Evolutionary conservation across 2,888 invertebrate genomes (phyloP).

Genomic region (Drosophila aldrichi): DNA sequence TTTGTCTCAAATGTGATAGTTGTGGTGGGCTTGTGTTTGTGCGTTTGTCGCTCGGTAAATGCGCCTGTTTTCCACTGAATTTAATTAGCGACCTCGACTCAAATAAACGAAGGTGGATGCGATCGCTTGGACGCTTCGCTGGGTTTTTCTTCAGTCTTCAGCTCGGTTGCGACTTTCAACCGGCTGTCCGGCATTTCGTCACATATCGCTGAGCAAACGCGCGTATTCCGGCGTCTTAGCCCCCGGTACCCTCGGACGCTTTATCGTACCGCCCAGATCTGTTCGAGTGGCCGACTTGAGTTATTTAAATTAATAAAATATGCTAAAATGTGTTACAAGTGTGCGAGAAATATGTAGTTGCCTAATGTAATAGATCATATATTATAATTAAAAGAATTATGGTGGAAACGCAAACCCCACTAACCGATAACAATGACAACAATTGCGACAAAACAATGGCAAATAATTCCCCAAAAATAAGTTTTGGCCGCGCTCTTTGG

Average conservation of each 20-base stretch:
- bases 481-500: constrained; percentile 12
- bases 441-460: constrained; percentile 74
- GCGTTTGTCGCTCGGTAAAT: constrained; percentile 53
- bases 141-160: constrained; percentile 45
- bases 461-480: constrained; percentile 67
- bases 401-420: constrained; percentile 58
- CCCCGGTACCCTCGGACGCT: background rate
- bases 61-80: constrained; percentile 79
- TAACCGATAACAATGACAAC: constrained; percentile 44
- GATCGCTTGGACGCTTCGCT: constrained; percentile 81
- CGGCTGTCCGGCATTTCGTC: constrained; percentile 63
- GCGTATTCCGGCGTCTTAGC: constrained; percentile 19
- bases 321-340: constrained; percentile 82
- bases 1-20: constrained; percentile 17
- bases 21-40: constrained; percentile 15
- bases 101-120: constrained; percentile 80
- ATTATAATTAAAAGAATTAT: constrained; percentile 80
- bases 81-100: constrained; percentile 72
- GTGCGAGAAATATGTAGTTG: constrained; percentile 62
- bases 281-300: constrained; percentile 68
- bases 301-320: constrained; percentile 84
- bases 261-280: constrained; percentile 64
- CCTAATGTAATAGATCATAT: constrained; percentile 80
- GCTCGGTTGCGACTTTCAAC: constrained; percentile 38
- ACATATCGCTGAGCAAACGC: constrained; percentile 71